Evolutionary conservation across 2,113 vertebrate species (phyloP), one percentile per base, ranked within the genome.

Genomic region (Stegastes partitus): DNA sequence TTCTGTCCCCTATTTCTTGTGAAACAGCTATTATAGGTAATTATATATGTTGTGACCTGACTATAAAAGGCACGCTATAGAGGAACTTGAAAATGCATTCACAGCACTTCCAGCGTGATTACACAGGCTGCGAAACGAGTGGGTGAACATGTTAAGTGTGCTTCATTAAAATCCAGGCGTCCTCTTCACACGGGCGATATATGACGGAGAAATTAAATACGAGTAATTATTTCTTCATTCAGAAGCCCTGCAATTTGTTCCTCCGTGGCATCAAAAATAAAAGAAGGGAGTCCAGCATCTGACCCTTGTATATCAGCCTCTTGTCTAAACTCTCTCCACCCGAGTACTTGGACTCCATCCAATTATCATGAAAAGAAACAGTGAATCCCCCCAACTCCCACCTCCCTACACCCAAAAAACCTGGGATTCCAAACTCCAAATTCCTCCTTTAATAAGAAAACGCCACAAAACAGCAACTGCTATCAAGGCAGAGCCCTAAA

Each of bases 171-270:
- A 74, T 66, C 68, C 39, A 77, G 68, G 76, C 68, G 71, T 51
- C 68, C 81, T 80, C 57, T 69, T 82, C 21, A 62, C 15, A 34
- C 50, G 65, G 72, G 34, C 50, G 73, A 79, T 71, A 74, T 77
- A 28, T 83, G 83, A 78, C 79, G 78, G 69, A 61, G 45, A 87
- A 82, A 87, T 85, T 75, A 79, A 90, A 87, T 68, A 80, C 68
- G 68, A 68, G 85, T 39, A 74, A 87, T 88, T 81, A 89, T 89
- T 80, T 69, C 79, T 83, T 71, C 77, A 84, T 84, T 81, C 67
- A 68, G 68, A 74, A 23, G 64, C 22, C 22, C 45, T 11, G 59
- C 70, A 73, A 89, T 85, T 84, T 84, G 87, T 85, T 79, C 68
- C 59, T 67, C 58, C 31, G 18, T 74, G 79, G 28, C 74, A 70